Conservation (phyloP, 2,888 invertebrate species). For the Drosophila fulvimacula region DNA sequence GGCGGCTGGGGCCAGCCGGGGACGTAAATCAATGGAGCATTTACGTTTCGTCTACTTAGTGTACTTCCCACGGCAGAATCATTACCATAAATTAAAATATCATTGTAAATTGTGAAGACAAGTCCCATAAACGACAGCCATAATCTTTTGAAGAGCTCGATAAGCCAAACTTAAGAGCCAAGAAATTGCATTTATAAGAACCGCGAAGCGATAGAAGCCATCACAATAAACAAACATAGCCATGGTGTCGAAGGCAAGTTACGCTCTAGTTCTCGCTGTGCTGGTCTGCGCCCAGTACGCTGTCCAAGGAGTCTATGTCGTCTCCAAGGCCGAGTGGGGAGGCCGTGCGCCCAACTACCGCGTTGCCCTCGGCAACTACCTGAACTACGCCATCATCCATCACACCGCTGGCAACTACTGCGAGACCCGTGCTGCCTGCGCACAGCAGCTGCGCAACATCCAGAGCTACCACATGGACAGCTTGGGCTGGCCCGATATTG, state of each 20-base stretch:
- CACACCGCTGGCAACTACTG: slow-evolving; percentile 69
- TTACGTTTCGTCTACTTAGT: background rate
- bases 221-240: slow-evolving; percentile 4
- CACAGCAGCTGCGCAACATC: slow-evolving; percentile 65
- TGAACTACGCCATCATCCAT: slow-evolving; percentile 66
- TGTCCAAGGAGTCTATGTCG: slow-evolving; percentile 52
- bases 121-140: background rate
- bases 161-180: background rate
- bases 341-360: slow-evolving; percentile 67
- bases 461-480: slow-evolving; percentile 75
- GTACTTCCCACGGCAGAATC: slow-evolving; percentile 15
- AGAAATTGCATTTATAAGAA: slow-evolving; percentile 20
- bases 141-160: slow-evolving; percentile 24
- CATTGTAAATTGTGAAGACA: slow-evolving; percentile 16
- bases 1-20: background rate
- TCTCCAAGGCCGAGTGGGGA: slow-evolving; percentile 65
- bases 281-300: slow-evolving; percentile 46
- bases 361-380: slow-evolving; percentile 43
- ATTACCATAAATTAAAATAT: slow-evolving; percentile 40
- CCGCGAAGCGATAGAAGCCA: background rate
- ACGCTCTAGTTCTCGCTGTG: slow-evolving; percentile 20
- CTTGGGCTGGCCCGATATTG: slow-evolving; percentile 74
- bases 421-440: slow-evolving; percentile 59
- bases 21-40: slow-evolving; percentile 24
- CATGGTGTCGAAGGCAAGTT: slow-evolving; percentile 25